Evolutionary conservation across 2,113 vertebrate species (phyloP).

Genomic region (Mirounga angustirostris): DNA sequence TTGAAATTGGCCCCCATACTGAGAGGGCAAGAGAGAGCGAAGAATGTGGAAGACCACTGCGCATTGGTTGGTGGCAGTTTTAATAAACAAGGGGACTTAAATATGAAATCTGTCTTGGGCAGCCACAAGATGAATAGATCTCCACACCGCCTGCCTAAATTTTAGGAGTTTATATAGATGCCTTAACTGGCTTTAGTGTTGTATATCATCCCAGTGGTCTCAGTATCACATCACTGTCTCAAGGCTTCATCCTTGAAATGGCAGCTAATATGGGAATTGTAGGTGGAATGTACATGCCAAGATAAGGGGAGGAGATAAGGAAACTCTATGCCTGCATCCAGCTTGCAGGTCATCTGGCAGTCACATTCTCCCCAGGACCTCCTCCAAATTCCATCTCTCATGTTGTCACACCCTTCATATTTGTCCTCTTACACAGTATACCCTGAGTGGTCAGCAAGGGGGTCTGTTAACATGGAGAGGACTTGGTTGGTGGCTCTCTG

Average conservation of each 20-base stretch:
- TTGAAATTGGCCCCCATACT: background rate
- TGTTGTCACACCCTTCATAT: background rate
- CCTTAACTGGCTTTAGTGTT: background rate
- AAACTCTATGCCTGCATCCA: background rate
- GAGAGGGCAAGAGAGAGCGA: background rate
- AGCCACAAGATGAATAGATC: background rate
- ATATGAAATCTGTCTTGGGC: background rate
- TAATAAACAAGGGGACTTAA: background rate
- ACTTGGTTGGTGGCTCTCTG: background rate
- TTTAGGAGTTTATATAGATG: background rate
- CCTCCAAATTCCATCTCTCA: background rate
- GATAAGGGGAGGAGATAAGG: background rate
- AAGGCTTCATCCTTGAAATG: background rate
- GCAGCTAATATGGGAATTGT: background rate
- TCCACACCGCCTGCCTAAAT: accelerated
- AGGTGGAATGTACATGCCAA: background rate
- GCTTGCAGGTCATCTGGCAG: background rate
- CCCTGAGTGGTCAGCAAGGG: background rate
- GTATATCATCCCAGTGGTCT: background rate
- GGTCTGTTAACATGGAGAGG: background rate
- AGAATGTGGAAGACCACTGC: background rate
- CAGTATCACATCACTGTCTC: background rate
- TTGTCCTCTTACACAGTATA: background rate
- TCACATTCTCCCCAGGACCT: background rate
- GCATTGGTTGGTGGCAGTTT: background rate